Evolutionary conservation across 2,888 invertebrate genomes (phyloP).

Genomic region (Pseudeuparius sepicola): DNA sequence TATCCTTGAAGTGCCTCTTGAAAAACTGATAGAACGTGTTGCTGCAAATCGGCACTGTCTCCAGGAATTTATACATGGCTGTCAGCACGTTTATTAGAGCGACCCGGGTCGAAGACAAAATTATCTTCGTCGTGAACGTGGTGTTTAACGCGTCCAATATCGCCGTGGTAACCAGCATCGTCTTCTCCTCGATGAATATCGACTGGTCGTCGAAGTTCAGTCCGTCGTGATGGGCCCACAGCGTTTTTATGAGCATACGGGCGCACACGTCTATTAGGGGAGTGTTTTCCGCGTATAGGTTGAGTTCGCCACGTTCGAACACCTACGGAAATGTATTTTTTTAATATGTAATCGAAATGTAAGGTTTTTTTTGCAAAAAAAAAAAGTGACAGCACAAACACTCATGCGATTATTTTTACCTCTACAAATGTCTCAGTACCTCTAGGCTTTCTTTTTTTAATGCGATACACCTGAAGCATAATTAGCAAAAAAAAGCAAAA

Average conservation of each 20-base stretch:
- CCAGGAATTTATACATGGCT: conserved; percentile 26
- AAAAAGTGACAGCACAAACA: conserved; percentile 2
- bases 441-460: too few relatives aligned
- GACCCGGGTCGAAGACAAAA: conserved; percentile 27
- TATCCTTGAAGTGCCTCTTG: conserved; percentile 24
- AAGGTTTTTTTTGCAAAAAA: not conserved
- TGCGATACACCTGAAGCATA: too few relatives aligned
- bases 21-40: conserved; percentile 24
- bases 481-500: too few relatives aligned
- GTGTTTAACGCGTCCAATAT: conserved; percentile 27
- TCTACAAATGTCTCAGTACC: too few relatives aligned
- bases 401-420: too few relatives aligned
- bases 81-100: conserved; percentile 30
- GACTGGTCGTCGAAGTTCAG: conserved; percentile 30
- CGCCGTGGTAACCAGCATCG: conserved; percentile 28
- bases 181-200: conserved; percentile 33
- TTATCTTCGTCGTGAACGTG: conserved; percentile 27
- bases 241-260: conserved; percentile 23
- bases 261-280: conserved; percentile 24
- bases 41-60: conserved; percentile 17
- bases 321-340: conserved; percentile 35
- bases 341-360: conserved; percentile 2
- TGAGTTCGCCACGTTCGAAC: conserved; percentile 55
- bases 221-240: conserved; percentile 28
- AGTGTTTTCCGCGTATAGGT: conserved; percentile 46